Conservation (phyloP, 2,797 vertebrate genomes). For the Halcyon smyrnensis region DNA sequence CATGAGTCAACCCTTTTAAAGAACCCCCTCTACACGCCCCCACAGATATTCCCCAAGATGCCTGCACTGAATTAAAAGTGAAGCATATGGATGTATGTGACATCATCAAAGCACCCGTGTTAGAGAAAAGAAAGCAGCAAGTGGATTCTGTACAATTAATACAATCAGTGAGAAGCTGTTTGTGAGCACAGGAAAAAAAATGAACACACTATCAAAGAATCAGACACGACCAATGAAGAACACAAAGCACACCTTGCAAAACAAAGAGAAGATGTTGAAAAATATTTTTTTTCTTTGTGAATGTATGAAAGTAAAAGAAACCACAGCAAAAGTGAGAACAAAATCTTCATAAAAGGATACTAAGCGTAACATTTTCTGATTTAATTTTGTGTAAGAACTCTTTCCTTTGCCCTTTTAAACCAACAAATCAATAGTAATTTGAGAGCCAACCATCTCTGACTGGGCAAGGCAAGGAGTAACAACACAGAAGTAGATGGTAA, state of each 20-base stretch:
- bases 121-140: slow-evolving; percentile 83
- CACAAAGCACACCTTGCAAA: slow-evolving; percentile 82
- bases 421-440: neutral
- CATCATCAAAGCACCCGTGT: slow-evolving; percentile 80
- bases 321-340: slow-evolving; percentile 79
- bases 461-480: slow-evolving; percentile 83
- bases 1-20: slow-evolving; percentile 75
- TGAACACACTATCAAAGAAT: slow-evolving; percentile 67
- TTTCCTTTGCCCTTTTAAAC: slow-evolving; percentile 81
- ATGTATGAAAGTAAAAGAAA: slow-evolving; percentile 70
- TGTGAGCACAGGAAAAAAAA: slow-evolving; percentile 70
- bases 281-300: neutral
- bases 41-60: slow-evolving; percentile 74
- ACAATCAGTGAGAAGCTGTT: slow-evolving; percentile 64
- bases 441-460: slow-evolving; percentile 35
- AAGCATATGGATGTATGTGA: slow-evolving; percentile 82
- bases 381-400: slow-evolving; percentile 75
- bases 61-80: slow-evolving; percentile 69
- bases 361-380: slow-evolving; percentile 75
- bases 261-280: slow-evolving; percentile 74
- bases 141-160: slow-evolving; percentile 81
- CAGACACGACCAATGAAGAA: slow-evolving; percentile 72
- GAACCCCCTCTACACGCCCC: slow-evolving; percentile 74
- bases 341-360: slow-evolving; percentile 71
- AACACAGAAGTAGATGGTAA: slow-evolving; percentile 81